Base-by-base conservation (phyloP, 2,113 vertebrate genomes). In the Pampusana beccarii region DNA sequence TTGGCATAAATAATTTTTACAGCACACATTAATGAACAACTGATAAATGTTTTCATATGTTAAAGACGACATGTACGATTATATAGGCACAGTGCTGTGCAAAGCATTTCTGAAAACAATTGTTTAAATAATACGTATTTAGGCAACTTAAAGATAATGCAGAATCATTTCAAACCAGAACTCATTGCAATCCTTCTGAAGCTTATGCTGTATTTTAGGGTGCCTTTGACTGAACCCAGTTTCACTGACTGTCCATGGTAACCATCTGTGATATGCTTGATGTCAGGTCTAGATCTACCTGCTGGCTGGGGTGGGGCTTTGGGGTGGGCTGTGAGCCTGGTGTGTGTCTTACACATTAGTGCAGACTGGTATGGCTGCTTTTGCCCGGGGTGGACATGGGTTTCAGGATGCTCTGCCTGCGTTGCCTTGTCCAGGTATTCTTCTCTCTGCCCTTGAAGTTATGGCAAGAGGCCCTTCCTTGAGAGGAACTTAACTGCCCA, bases 131-230 rank as follows among this genome's bases (percentile, higher is more conserved):
- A 11, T 58, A 36, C 0, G 0, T 60, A 26, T 71, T 66, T 57
- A 40, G 34, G 18, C 48, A 77, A 87, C 38, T 79, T 92, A 78
- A 86, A 74, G 40, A n/a, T n/a, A 36, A 2, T 0, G 5, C 46
- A 67, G 60, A 86, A 53, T 48, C 42, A 70, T 89, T 95, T 80
- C 38, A 83, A 93, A 19, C n/a, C 31, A 57, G 61, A 92, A 21
- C 51, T 71, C 33, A n/a, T 3, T 61, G 57, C 78, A 86, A 5
- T 80, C 75, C 23, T 83, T 83, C 42, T 56, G 77, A 84, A 78
- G 73, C 14, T 74, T 62, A 12, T 18, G 38, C 80, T 78, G 23
- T 84, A 20, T 71, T 81, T 74, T 66, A 5, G 7, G 56, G 42
- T 48, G 53, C 28, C 77, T 91, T 69, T 74, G 83, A 60, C 65